These are phyloP conservation scores for Chrysocyon brachyurus DNA, from an alignment of 2,797 vertebrate species.

Conservation along the genomic window DNA sequence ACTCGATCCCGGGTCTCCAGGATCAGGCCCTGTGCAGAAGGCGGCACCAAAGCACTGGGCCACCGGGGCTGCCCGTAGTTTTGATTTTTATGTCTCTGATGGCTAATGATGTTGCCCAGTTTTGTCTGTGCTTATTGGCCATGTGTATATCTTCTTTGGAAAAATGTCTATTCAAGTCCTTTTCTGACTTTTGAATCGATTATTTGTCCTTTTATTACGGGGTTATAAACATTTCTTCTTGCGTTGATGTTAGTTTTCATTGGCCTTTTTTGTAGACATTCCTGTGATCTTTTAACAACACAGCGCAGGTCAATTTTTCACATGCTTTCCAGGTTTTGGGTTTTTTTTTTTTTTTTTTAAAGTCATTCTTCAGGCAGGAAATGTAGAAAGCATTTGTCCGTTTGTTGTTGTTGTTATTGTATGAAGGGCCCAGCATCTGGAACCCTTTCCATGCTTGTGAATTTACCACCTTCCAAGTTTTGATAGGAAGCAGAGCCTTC, in stretches of 20 bases:
- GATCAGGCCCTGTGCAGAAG: too few relatives aligned
- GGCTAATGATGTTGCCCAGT: background rate
- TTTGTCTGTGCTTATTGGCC: background rate
- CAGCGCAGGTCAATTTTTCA: background rate
- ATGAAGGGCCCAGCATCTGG: background rate
- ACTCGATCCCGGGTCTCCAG: too few relatives aligned
- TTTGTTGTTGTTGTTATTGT: background rate
- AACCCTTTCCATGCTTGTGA: background rate
- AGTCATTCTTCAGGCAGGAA: background rate
- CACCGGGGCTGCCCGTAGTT: background rate
- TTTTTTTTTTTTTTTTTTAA: background rate
- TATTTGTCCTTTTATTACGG: background rate
- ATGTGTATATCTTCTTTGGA: background rate
- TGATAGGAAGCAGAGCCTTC: background rate
- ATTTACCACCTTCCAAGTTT: background rate
- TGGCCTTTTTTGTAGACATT: background rate
- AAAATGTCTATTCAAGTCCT: background rate
- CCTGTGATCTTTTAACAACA: constrained; percentile 27
- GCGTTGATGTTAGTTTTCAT: background rate
- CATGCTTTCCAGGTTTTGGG: background rate
- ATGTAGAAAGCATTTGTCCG: background rate
- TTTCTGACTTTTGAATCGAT: background rate
- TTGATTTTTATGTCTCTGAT: background rate
- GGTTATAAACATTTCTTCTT: background rate
- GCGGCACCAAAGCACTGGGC: too few relatives aligned